A percentile compares a stretch with the other conserved stretches of the same genome.
These are phyloP conservation scores for Alethe diademata DNA, from an alignment of 2,113 vertebrate genomes.

Conservation along the genomic window DNA sequence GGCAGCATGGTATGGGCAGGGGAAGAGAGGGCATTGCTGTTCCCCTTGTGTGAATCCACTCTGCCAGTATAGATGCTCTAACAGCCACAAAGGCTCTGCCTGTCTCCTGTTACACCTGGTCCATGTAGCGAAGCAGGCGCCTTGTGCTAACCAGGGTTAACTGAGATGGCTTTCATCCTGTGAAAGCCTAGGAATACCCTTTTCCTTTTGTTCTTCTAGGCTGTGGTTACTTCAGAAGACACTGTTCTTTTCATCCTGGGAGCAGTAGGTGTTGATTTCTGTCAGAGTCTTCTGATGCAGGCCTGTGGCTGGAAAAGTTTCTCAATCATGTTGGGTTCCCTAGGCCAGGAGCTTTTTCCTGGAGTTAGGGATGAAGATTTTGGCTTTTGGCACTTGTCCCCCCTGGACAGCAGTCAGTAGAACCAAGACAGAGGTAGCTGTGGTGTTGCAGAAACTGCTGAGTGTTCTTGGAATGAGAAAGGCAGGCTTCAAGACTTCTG, in stretches of 20 bases:
- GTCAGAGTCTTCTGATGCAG: not conserved
- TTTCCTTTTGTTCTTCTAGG: not conserved
- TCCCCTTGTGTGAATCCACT: not conserved
- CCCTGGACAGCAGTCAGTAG: not conserved
- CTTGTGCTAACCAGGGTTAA: not conserved
- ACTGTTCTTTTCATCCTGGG: not conserved
- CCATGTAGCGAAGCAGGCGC: accelerated
- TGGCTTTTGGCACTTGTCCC: not conserved
- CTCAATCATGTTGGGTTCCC: accelerated
- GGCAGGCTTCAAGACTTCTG: not conserved
- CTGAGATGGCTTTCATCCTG: not conserved
- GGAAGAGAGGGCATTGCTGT: accelerated
- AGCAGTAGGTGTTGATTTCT: not conserved
- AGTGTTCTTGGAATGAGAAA: not conserved
- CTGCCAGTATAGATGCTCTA: accelerated
- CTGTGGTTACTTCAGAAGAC: not conserved
- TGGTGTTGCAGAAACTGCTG: not conserved
- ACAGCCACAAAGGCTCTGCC: not conserved
- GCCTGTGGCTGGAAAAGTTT: not conserved
- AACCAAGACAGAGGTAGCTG: not conserved
- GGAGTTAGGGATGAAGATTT: not conserved
- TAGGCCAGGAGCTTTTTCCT: not conserved
- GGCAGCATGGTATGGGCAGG: not conserved
- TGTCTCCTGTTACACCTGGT: not conserved
- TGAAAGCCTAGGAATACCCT: not conserved